These are phyloP conservation scores for Cydia pomonella DNA, from an alignment of 1,140 invertebrate species.

Conservation along the genomic window DNA sequence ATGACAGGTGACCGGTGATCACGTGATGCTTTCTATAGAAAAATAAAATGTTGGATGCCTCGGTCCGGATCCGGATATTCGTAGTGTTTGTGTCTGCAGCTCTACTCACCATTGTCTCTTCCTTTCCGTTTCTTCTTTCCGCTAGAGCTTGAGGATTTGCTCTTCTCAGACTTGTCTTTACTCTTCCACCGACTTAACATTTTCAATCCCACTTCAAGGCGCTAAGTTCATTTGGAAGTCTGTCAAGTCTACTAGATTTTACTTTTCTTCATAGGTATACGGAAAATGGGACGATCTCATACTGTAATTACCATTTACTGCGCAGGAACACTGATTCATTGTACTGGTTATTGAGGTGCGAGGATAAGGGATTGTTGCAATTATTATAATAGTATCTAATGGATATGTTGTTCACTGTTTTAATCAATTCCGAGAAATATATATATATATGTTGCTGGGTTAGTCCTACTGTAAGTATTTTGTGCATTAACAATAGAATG, in stretches of 20 bases:
- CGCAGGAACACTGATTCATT: conserved; percentile 23
- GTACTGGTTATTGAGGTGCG: conserved; percentile 2
- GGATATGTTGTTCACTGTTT: conserved; percentile 10
- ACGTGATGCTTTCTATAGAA: too few species aligned
- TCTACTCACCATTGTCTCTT: conserved; percentile 67
- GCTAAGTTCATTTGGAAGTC: conserved; percentile 30
- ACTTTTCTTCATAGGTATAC: not conserved
- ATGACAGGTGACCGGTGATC: too few species aligned
- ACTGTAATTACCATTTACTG: not conserved
- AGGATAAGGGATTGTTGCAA: not conserved
- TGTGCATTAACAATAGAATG: not conserved
- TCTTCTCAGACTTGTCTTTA: conserved; percentile 75
- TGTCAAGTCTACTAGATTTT: conserved; percentile 5
- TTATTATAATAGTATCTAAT: conserved; percentile 5
- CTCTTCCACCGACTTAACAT: conserved; percentile 78
- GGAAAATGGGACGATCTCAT: not conserved
- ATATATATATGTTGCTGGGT: not conserved
- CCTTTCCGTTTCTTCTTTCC: conserved; percentile 76
- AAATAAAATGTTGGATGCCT: too few species aligned
- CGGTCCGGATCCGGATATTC: too few species aligned
- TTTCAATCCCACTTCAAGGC: conserved; percentile 41
- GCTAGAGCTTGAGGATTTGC: conserved; percentile 65
- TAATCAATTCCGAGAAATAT: conserved; percentile 21
- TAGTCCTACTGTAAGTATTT: not conserved
- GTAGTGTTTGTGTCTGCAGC: not conserved